Evolutionary conservation across 2,113 vertebrate species (phyloP), one percentile per base, ranked within the genome.

Genomic region (Deroptyus accipitrinus): DNA sequence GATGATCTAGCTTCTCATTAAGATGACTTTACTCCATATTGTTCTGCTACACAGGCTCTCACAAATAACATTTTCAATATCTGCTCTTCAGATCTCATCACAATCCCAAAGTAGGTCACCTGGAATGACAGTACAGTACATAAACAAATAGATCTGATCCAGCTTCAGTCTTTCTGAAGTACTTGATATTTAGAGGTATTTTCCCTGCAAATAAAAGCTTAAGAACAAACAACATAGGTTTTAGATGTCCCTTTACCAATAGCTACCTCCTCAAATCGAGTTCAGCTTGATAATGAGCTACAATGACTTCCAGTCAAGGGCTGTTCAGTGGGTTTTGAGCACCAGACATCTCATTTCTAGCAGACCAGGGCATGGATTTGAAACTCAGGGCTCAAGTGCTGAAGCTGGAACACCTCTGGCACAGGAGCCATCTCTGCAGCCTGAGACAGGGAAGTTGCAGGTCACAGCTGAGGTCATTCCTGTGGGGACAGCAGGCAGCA

Each of bases 81-180:
- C 70, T 52, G 44, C 70, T 96, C 87, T 95, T 97, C 95, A 94
- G 75, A 90, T 90, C 67, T 91, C 95, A 93, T 94, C 74, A 86
- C 44, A 73, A 28, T 91, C 82, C 49, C 83, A 82, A 96, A 95
- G 77, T 59, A 94, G 94, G 94, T 95, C 94, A 96, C 88, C 75
- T 93, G 94, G 82, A 97, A 91, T 61, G 72, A 80, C 1, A 3
- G 17, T 64, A 49, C 6, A 17, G 52, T 44, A 93, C 37, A 69
- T 31, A 72, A 92, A 89, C 52, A 92, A 92, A 67, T 11, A 90
- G 39, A 88, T 52, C 35, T 37, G 13, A 83, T 66, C 59, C 46
- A 91, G 30, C 28, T 82, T 79, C 62, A 69, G 31, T 33, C 6
- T 62, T 86, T 68, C 42, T 73, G 22, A 68, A 76, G 24, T 24